Evolutionary conservation across 2,113 vertebrate genomes (phyloP).

Genomic region (Dipodomys ordii): DNA sequence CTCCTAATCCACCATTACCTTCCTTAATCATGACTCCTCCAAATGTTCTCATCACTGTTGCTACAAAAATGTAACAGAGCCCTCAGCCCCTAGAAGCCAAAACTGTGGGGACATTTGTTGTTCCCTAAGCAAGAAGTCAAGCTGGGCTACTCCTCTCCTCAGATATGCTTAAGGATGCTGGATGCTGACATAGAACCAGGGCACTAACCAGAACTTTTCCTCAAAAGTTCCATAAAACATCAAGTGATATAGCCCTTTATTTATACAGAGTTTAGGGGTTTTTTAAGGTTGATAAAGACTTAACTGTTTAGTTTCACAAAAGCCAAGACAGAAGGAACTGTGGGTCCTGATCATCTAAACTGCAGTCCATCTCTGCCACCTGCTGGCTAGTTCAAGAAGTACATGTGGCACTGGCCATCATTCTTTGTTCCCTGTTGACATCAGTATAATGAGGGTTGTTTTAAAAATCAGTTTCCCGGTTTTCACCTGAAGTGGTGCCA

Average conservation of each 20-base stretch:
- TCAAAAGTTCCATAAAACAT: not conserved
- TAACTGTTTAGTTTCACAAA: not conserved
- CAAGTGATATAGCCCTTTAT: not conserved
- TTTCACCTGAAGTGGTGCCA: not conserved
- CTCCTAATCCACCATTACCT: too few relatives aligned
- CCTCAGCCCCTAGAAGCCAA: too few relatives aligned
- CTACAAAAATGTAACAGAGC: too few relatives aligned
- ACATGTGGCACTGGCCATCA: not conserved
- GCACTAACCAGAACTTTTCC: not conserved
- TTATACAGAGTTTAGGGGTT: not conserved
- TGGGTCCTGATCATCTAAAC: not conserved
- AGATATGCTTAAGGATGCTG: too few relatives aligned
- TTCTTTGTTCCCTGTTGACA: not conserved
- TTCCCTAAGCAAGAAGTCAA: not conserved
- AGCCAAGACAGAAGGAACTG: fast-evolving
- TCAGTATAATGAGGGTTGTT: not conserved
- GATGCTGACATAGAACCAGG: not conserved
- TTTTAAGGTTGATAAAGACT: not conserved
- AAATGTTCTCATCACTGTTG: too few relatives aligned
- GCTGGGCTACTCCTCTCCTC: not conserved
- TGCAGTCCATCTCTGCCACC: not conserved
- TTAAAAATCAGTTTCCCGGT: not conserved
- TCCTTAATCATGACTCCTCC: too few relatives aligned
- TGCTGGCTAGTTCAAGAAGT: constrained; percentile 12
- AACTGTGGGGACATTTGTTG: not conserved